Conservation (phyloP, 1,140 invertebrate genomes). For the Teleogryllus occipitalis region DNA sequence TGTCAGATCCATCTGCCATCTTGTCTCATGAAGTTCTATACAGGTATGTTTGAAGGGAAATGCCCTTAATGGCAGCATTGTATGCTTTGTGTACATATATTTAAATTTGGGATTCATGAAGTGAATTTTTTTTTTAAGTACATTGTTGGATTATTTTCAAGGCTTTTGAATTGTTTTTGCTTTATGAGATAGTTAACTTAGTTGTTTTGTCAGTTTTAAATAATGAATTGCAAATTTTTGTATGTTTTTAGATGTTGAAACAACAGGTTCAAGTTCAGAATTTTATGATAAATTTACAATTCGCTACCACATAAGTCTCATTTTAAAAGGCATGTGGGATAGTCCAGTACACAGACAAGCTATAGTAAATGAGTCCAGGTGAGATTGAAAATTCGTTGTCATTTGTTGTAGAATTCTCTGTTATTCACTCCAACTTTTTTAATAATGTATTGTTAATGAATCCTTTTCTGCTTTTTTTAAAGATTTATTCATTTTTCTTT, state of each 20-base stretch:
- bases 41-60: constrained; percentile 38
- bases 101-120: too few relatives aligned
- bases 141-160: too few relatives aligned
- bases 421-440: too few relatives aligned
- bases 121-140: too few relatives aligned
- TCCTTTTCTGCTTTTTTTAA: too few relatives aligned
- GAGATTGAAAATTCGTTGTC: too few relatives aligned
- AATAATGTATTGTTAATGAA: too few relatives aligned
- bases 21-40: constrained; percentile 95
- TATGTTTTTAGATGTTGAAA: constrained; percentile 76
- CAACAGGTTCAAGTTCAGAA: constrained; percentile 92
- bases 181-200: background rate
- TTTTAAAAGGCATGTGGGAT: constrained; percentile 84
- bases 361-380: constrained; percentile 70
- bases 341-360: constrained; percentile 56
- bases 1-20: constrained; percentile 74
- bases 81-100: too few relatives aligned
- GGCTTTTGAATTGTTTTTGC: too few relatives aligned
- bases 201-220: background rate
- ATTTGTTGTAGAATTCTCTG: too few relatives aligned
- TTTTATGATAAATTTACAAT: constrained; percentile 99
- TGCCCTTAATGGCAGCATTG: too few relatives aligned
- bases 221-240: constrained; percentile 16
- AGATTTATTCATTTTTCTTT: too few relatives aligned
- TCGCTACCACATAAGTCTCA: constrained; percentile 93